Evolutionary conservation across 1,140 invertebrate species (phyloP).

Genomic region (Spodoptera frugiperda): DNA sequence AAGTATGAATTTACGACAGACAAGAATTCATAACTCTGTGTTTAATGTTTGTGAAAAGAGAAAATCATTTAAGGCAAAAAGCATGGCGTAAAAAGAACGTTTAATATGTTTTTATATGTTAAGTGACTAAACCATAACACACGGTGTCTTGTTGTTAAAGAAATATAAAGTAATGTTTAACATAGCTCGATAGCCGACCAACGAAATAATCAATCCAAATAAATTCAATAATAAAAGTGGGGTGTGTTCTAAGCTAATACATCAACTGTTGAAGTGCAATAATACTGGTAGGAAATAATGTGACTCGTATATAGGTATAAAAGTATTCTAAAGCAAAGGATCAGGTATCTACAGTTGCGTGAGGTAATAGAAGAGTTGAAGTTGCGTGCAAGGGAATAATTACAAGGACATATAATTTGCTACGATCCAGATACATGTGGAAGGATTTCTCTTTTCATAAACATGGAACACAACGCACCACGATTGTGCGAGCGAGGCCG

Average conservation of each 20-base stretch:
- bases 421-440: slow-evolving; percentile 55
- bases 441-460: slow-evolving; percentile 83
- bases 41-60: slow-evolving; percentile 85
- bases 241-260: slow-evolving; percentile 42
- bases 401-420: slow-evolving; percentile 57
- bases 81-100: slow-evolving; percentile 49
- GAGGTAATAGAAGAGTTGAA: slow-evolving; percentile 52
- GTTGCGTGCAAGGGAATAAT: slow-evolving; percentile 59
- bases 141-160: slow-evolving; percentile 20
- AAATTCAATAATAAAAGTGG: slow-evolving; percentile 34
- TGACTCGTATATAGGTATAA: slow-evolving; percentile 34
- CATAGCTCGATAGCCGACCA: not conserved
- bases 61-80: slow-evolving; percentile 68
- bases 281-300: slow-evolving; percentile 44
- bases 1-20: slow-evolving; percentile 48
- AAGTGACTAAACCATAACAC: slow-evolving; percentile 2
- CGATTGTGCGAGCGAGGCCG: slow-evolving; percentile 88
- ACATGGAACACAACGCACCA: slow-evolving; percentile 87
- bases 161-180: slow-evolving; percentile 8
- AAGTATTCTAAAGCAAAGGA: slow-evolving; percentile 53
- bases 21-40: slow-evolving; percentile 60
- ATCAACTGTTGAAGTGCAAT: slow-evolving; percentile 52
- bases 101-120: slow-evolving; percentile 9
- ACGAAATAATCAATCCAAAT: slow-evolving; percentile 16
- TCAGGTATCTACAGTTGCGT: slow-evolving; percentile 56